A percentile compares a stretch with the other conserved stretches of the same genome.
These are phyloP conservation scores for Euleptes europaea DNA, from an alignment of 2,113 vertebrate species.

Conservation along the genomic window DNA sequence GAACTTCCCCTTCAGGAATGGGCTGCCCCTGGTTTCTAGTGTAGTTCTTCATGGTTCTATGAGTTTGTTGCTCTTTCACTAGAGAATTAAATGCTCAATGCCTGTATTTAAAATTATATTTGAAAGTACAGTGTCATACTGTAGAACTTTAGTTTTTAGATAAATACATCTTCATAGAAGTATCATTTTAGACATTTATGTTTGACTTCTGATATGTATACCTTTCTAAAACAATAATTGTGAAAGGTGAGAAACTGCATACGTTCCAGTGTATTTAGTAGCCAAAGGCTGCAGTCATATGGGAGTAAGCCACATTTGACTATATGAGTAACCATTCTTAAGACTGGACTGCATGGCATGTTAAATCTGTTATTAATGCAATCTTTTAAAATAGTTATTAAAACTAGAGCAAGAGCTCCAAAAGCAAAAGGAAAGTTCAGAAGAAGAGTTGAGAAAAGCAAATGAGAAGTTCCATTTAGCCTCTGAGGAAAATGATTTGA, in stretches of 20 bases:
- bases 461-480: slow-evolving; percentile 72
- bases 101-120: neutral
- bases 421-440: slow-evolving; percentile 74
- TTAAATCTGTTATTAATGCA: neutral
- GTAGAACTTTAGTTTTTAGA: neutral
- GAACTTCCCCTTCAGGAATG: too few species aligned
- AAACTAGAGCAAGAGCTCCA: slow-evolving; percentile 87
- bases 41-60: neutral
- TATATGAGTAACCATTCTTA: neutral
- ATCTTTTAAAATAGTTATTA: slow-evolving; percentile 77
- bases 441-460: slow-evolving; percentile 76
- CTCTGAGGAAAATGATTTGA: slow-evolving; percentile 71
- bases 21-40: neutral
- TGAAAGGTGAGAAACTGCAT: neutral
- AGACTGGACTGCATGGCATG: neutral
- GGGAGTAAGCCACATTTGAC: neutral
- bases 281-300: neutral
- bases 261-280: neutral
- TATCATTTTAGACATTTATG: neutral
- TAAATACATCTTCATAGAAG: neutral
- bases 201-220: neutral
- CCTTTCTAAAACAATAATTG: neutral
- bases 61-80: neutral
- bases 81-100: neutral
- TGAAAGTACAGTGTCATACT: neutral